phyloP scores from a whole-genome alignment of 2,797 vertebrate genomes.

The Arrhamphus sclerolepis region DNA sequence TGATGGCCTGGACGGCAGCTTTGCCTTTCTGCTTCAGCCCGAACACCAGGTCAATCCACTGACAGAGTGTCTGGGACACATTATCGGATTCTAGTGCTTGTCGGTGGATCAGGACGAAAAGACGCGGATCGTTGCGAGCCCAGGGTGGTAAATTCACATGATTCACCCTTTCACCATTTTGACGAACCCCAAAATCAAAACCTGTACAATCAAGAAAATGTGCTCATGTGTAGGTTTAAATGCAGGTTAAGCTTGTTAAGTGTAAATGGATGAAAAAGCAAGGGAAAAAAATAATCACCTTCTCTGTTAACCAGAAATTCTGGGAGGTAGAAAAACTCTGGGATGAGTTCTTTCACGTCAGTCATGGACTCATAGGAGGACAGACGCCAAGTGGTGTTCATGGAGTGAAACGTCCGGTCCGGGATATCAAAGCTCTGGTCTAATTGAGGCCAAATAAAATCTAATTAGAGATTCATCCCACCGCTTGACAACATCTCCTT shows the following conservation, averaged over 20 bases:
- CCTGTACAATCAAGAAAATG: slow-evolving; percentile 72
- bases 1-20: slow-evolving; percentile 96
- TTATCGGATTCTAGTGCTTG: slow-evolving; percentile 97
- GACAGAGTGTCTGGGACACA: slow-evolving; percentile 95
- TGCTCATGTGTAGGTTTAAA: background rate
- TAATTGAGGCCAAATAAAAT: slow-evolving; percentile 73
- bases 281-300: slow-evolving; percentile 76
- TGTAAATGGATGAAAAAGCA: background rate
- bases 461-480: slow-evolving; percentile 66
- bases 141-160: slow-evolving; percentile 96
- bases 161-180: slow-evolving; percentile 96
- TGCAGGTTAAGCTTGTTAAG: background rate
- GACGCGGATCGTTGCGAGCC: slow-evolving; percentile 95
- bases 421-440: slow-evolving; percentile 99
- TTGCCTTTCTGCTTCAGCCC: slow-evolving; percentile 99
- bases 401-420: slow-evolving; percentile 98
- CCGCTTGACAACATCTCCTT: slow-evolving; percentile 69
- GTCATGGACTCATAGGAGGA: slow-evolving; percentile 99
- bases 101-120: slow-evolving; percentile 95
- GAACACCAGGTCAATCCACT: slow-evolving; percentile 98
- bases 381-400: slow-evolving; percentile 98
- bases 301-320: slow-evolving; percentile 98
- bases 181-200: slow-evolving; percentile 97
- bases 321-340: slow-evolving; percentile 98
- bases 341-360: slow-evolving; percentile 97